Conservation (phyloP, 2,113 vertebrate genomes). For the Theristicus caerulescens region DNA sequence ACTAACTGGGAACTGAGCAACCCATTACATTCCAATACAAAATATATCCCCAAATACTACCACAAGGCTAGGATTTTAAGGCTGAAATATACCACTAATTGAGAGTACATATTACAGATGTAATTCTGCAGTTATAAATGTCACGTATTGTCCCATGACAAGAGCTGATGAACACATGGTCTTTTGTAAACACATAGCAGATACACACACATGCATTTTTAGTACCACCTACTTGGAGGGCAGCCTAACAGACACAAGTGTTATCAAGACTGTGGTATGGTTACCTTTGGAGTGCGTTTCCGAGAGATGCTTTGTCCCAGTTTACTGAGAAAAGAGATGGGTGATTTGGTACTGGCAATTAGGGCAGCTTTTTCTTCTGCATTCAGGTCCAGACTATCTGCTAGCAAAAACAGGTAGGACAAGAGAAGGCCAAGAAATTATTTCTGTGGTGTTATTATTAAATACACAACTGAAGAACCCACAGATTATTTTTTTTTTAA, state of each 20-base stretch:
- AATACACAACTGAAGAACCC: background rate
- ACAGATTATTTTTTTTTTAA: background rate
- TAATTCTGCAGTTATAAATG: background rate
- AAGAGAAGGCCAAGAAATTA: background rate
- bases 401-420: background rate
- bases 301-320: slow-evolving; percentile 95
- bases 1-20: background rate
- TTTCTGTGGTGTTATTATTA: background rate
- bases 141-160: rapidly evolving
- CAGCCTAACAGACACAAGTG: background rate
- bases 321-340: slow-evolving; percentile 97
- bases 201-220: background rate
- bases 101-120: background rate
- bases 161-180: background rate
- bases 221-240: background rate
- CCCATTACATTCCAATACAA: background rate
- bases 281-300: slow-evolving; percentile 93
- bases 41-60: background rate
- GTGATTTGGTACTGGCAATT: slow-evolving; percentile 91
- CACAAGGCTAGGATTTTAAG: background rate
- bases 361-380: slow-evolving; percentile 91
- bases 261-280: background rate
- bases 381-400: slow-evolving; percentile 88
- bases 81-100: background rate
- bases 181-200: background rate